A percentile compares a stretch with the other conserved stretches of the same genome.
These are phyloP conservation scores for Coptotermes formosanus DNA, from an alignment of 1,140 invertebrate genomes.

Conservation along the genomic window DNA sequence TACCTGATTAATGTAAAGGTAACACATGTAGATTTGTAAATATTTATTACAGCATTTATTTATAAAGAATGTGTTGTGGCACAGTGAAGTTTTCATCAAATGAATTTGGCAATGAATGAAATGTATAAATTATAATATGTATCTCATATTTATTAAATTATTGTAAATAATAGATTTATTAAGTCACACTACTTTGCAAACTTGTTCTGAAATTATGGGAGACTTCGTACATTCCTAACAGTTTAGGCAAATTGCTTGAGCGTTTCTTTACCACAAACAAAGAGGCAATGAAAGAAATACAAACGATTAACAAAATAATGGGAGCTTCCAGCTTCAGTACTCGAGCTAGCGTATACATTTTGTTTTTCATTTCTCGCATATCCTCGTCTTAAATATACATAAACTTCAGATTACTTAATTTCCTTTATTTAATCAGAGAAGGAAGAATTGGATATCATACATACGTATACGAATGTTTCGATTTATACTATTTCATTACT, in stretches of 20 bases:
- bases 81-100: conserved; percentile 23
- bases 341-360: conserved; percentile 35
- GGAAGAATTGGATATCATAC: conserved; percentile 53
- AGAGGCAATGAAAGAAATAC: conserved; percentile 25
- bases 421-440: conserved; percentile 47
- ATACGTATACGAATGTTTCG: conserved; percentile 54
- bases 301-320: conserved; percentile 30
- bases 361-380: conserved; percentile 21
- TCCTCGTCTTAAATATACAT: conserved; percentile 32
- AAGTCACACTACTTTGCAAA: conserved; percentile 16
- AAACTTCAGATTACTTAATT: conserved; percentile 35
- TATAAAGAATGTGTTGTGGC: conserved; percentile 14
- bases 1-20: background rate
- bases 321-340: conserved; percentile 36
- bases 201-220: background rate
- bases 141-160: conserved; percentile 22
- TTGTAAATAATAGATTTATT: conserved; percentile 3
- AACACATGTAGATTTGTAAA: background rate
- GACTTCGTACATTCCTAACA: background rate
- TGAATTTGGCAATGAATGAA: background rate
- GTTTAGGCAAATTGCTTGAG: background rate
- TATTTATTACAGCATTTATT: conserved; percentile 19
- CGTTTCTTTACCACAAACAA: background rate
- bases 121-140: conserved; percentile 24
- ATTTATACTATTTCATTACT: conserved; percentile 4